These are phyloP conservation scores for Monomorium pharaonis DNA, from an alignment of 1,140 invertebrate genomes.

Conservation along the genomic window DNA sequence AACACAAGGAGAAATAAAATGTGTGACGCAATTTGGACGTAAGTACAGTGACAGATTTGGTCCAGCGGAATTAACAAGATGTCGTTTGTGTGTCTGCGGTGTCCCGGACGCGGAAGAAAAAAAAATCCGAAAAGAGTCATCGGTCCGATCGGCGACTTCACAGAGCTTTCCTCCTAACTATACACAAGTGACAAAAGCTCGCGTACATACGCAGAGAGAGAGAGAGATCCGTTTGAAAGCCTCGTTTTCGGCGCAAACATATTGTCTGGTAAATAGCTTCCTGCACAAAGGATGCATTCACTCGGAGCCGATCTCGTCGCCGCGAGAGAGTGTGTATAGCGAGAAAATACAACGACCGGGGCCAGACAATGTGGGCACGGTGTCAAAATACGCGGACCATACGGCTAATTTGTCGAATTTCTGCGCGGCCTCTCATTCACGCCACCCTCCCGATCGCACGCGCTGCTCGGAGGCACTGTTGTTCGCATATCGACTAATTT, in stretches of 20 bases:
- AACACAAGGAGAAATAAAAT: no score
- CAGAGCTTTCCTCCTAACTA: neutral
- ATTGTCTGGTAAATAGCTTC: constrained; percentile 70
- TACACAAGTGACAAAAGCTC: constrained; percentile 3
- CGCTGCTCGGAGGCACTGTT: constrained; percentile 33
- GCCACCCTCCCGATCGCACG: constrained; percentile 55
- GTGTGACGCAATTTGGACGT: neutral
- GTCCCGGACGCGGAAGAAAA: neutral
- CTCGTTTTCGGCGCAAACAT: constrained; percentile 65
- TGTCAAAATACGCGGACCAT: constrained; percentile 84
- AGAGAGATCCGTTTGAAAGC: constrained; percentile 31
- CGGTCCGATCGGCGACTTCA: neutral
- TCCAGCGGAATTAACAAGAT: neutral
- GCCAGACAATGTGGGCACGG: constrained; percentile 77
- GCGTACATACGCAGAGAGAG: neutral
- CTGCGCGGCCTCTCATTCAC: constrained; percentile 66
- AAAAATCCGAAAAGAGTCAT: neutral
- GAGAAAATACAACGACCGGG: constrained; percentile 63
- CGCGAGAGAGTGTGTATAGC: constrained; percentile 64
- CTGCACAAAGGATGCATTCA: constrained; percentile 81
- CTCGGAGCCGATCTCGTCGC: constrained; percentile 65
- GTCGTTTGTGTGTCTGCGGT: neutral
- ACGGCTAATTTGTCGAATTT: constrained; percentile 84
- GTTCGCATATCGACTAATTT: constrained; percentile 39
- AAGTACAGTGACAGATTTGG: neutral